These are phyloP conservation scores for Harpagoxenus sublaevis DNA, from an alignment of 2,888 invertebrate species.

Conservation along the genomic window DNA sequence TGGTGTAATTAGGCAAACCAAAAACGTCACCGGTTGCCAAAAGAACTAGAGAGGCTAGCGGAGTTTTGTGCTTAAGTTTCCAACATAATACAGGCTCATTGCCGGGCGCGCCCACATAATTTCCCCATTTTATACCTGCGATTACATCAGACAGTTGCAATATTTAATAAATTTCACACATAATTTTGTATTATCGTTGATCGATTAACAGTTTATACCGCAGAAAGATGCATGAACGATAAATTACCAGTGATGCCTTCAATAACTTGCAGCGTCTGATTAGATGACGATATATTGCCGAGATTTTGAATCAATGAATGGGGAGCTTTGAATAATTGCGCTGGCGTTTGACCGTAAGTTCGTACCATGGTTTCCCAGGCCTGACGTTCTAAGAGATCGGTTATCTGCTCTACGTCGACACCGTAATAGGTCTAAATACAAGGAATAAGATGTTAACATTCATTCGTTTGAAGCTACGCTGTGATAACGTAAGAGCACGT, in stretches of 20 bases:
- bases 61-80: conserved; percentile 87
- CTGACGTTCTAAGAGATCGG: conserved; percentile 91
- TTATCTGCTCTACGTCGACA: conserved; percentile 91
- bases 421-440: conserved; percentile 92
- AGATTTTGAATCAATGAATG: conserved; percentile 89
- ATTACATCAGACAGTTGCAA: neutral
- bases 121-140: conserved; percentile 92
- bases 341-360: conserved; percentile 96
- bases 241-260: conserved; percentile 81
- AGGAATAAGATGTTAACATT: conserved; percentile 21
- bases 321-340: conserved; percentile 92
- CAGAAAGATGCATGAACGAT: neutral
- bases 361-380: conserved; percentile 96
- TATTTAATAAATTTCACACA: neutral
- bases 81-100: conserved; percentile 88
- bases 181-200: neutral
- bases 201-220: neutral
- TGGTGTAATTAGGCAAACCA: conserved; percentile 87
- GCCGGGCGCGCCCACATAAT: conserved; percentile 93
- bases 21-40: conserved; percentile 88
- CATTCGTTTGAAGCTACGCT: neutral
- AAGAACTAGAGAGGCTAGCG: conserved; percentile 86
- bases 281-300: conserved; percentile 62
- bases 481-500: conserved; percentile 78
- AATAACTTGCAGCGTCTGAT: conserved; percentile 80